These are phyloP conservation scores for Athene cunicularia DNA, from an alignment of 2,113 vertebrate species.

Conservation along the genomic window DNA sequence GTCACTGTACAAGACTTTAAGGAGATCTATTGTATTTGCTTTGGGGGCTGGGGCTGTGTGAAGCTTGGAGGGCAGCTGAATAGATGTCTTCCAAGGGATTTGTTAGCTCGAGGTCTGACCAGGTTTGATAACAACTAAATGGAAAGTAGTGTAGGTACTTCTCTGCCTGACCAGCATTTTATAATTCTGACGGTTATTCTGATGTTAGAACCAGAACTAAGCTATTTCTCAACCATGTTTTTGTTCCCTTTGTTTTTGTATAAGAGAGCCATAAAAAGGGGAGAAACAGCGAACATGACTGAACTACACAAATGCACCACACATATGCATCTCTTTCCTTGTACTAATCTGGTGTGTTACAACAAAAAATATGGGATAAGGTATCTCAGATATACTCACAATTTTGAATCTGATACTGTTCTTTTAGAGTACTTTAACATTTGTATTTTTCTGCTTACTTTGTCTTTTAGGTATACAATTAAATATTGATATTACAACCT, in stretches of 20 bases:
- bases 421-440: neutral
- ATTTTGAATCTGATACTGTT: neutral
- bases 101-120: constrained; percentile 10
- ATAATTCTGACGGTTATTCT: constrained; percentile 21
- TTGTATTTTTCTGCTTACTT: neutral
- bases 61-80: constrained; percentile 29
- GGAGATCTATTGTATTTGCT: constrained; percentile 55
- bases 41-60: neutral
- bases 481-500: neutral
- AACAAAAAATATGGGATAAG: neutral
- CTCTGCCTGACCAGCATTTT: constrained; percentile 8
- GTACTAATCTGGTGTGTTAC: neutral
- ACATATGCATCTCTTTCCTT: neutral
- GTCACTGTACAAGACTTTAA: constrained; percentile 54
- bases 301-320: neutral
- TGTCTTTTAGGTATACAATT: neutral
- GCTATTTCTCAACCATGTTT: neutral
- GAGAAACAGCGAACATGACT: constrained; percentile 20
- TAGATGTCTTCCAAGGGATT: constrained; percentile 24
- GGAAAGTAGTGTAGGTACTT: neutral
- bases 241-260: constrained; percentile 10
- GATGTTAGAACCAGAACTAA: constrained; percentile 11
- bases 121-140: constrained; percentile 24
- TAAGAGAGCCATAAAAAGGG: neutral
- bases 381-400: neutral